phyloP scores from a whole-genome alignment of 2,113 vertebrate species.

The Bubo blakistoni region DNA sequence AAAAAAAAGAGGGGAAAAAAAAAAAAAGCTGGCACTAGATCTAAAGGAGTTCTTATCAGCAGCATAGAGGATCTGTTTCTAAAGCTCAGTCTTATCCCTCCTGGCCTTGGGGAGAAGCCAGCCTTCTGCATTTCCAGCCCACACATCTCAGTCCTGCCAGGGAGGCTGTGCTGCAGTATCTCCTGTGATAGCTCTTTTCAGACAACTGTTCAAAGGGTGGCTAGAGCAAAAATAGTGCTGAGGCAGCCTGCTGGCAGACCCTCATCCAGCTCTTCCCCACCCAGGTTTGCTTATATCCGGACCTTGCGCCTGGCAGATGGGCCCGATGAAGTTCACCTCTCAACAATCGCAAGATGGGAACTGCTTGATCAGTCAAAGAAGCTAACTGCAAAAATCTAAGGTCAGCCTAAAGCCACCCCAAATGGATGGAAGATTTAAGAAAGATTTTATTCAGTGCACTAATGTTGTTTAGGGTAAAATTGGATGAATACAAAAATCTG shows the following conservation, averaged over 20 bases:
- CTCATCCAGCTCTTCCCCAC: background rate
- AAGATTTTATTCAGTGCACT: background rate
- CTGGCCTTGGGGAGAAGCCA: rapidly evolving
- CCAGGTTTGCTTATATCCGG: conserved; percentile 80
- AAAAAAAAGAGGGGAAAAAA: background rate
- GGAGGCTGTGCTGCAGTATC: background rate
- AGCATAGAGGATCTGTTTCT: background rate
- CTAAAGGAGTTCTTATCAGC: background rate
- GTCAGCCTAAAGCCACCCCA: background rate
- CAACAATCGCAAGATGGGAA: conserved; percentile 82
- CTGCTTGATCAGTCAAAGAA: conserved; percentile 78
- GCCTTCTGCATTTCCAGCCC: background rate
- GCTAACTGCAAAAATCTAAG: conserved; percentile 77
- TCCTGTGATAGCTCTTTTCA: background rate
- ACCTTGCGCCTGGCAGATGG: conserved; percentile 87
- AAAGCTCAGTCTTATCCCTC: background rate
- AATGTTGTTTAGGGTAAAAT: background rate
- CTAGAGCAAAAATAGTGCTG: rapidly evolving
- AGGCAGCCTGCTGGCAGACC: background rate
- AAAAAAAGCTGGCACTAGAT: background rate
- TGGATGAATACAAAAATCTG: background rate
- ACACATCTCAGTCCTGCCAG: background rate
- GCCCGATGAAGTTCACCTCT: conserved; percentile 93
- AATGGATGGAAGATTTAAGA: background rate
- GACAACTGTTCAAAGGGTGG: rapidly evolving